Evolutionary conservation across 2,113 vertebrate species (phyloP).

Genomic region (Herpetotheres cachinnans): DNA sequence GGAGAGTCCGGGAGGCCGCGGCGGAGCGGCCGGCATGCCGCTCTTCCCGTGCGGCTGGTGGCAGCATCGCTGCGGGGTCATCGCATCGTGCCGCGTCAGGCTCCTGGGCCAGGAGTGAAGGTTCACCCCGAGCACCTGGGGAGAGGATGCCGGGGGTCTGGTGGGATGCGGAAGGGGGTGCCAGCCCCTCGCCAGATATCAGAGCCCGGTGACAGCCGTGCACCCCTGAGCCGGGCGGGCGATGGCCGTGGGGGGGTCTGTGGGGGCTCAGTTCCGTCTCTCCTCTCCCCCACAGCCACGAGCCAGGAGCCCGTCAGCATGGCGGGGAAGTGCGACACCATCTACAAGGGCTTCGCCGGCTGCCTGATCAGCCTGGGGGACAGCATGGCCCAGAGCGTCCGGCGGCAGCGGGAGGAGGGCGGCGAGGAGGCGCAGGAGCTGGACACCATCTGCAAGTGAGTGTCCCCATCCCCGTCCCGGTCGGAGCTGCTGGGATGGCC

Average conservation of each 20-base stretch:
- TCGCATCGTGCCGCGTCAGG: rapidly evolving
- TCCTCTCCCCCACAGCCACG: constrained; percentile 16
- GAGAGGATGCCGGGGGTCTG: neutral
- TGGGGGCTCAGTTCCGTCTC: neutral
- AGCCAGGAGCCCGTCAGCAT: constrained; percentile 60
- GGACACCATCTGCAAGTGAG: constrained; percentile 92
- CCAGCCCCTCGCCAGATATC: rapidly evolving
- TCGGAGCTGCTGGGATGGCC: neutral
- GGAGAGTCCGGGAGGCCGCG: neutral
- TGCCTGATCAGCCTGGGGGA: constrained; percentile 93
- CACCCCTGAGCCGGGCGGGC: rapidly evolving
- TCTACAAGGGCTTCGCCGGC: constrained; percentile 92
- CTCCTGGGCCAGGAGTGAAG: neutral
- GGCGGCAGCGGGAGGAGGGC: constrained; percentile 45
- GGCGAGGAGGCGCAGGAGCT: constrained; percentile 79
- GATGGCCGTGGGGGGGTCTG: rapidly evolving
- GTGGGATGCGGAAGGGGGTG: neutral
- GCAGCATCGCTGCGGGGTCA: neutral
- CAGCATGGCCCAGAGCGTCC: constrained; percentile 79
- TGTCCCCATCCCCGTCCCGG: neutral
- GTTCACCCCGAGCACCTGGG: rapidly evolving
- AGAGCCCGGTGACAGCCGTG: neutral
- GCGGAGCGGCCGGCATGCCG: neutral
- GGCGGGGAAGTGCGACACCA: constrained; percentile 82
- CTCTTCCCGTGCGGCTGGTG: neutral